Base-by-base conservation (phyloP, 2,888 invertebrate genomes). In the Noctuana brunneofusca region DNA sequence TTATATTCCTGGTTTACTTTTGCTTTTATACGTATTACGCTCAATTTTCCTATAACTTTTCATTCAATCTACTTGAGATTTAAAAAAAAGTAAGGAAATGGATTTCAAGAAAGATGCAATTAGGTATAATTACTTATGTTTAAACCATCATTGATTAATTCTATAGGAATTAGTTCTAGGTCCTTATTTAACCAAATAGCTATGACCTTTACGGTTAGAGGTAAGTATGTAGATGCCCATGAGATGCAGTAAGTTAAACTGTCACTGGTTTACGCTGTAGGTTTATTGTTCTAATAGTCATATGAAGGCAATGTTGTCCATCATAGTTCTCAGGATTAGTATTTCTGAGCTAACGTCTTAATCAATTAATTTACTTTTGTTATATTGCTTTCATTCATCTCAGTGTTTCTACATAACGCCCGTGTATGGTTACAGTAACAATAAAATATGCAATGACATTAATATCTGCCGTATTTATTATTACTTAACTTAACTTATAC, bases 391-490 rank as follows among this genome's bases (percentile, higher is more conserved):
- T 2, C 18, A 41, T 41, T 41, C 18, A 18, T 18, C 41, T 41
- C 2, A 2, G 14, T 18, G 18, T n/a, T n/a, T n/a, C n/a, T n/a
- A n/a, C n/a, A 41, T 41, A 41, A 16, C 9, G n/a, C 18, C 11
- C 18, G 18, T 9, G 18, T 41, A 41, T 43, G 43, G 35, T 16
- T 38, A 14, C 14, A 43, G 16, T 32, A 32, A 57, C 48, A 48
- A 48, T 35, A 35, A 48, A 57, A 35, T 48, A 22, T 14, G 32
- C 48, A 11, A 22, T 57, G 32, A 32, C 30, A 24, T 30, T 30
- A 18, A 12, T 27, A 46, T 20, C 46, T 20, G 43, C 14, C 12
- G n/a, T 18, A 20, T n/a, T 35, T 18, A 20, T n/a, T 35, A 32
- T 18, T 48, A 48, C 32, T 22, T 18, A 32, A 24, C 12, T 18